A percentile compares a stretch with the other conserved stretches of the same genome.
These are phyloP conservation scores for Takifugu flavidus DNA, from an alignment of 2,113 vertebrate genomes.

Conservation along the genomic window DNA sequence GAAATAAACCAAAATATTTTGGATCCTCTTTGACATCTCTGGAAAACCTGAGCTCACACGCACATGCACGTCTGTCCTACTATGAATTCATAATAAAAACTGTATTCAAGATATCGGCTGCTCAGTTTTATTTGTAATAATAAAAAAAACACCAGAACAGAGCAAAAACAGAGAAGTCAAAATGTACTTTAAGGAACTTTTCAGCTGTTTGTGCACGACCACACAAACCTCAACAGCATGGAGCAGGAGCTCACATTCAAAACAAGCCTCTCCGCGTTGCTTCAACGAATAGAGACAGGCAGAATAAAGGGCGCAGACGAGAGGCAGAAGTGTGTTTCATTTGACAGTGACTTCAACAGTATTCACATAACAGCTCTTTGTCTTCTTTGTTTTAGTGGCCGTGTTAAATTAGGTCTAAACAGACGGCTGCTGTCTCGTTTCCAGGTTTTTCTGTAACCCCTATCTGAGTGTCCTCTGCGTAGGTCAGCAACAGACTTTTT, in stretches of 20 bases:
- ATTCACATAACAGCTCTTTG: constrained; percentile 55
- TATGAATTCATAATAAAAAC: too few relatives aligned
- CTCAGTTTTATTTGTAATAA: too few relatives aligned
- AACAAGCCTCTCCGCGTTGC: not conserved
- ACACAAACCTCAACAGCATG: too few relatives aligned
- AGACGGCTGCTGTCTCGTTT: constrained; percentile 68
- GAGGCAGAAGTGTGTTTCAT: constrained; percentile 44
- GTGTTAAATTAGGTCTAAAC: constrained; percentile 71
- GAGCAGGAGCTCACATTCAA: not conserved
- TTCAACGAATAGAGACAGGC: not conserved
- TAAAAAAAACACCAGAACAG: too few relatives aligned
- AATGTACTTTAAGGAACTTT: too few relatives aligned
- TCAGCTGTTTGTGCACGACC: too few relatives aligned
- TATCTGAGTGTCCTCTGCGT: constrained; percentile 17
- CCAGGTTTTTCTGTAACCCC: constrained; percentile 36
- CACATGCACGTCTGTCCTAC: too few relatives aligned
- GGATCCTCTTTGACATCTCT: too few relatives aligned
- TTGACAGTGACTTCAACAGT: constrained; percentile 61
- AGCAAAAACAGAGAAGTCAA: too few relatives aligned
- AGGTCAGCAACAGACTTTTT: constrained; percentile 19
- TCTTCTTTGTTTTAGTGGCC: constrained; percentile 66
- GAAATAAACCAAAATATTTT: not conserved
- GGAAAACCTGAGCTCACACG: too few relatives aligned
- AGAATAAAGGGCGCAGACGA: constrained; percentile 31
- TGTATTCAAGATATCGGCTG: too few relatives aligned